Evolutionary conservation across 2,888 invertebrate genomes (phyloP).

Genomic region (Ceriagrion tenellum): DNA sequence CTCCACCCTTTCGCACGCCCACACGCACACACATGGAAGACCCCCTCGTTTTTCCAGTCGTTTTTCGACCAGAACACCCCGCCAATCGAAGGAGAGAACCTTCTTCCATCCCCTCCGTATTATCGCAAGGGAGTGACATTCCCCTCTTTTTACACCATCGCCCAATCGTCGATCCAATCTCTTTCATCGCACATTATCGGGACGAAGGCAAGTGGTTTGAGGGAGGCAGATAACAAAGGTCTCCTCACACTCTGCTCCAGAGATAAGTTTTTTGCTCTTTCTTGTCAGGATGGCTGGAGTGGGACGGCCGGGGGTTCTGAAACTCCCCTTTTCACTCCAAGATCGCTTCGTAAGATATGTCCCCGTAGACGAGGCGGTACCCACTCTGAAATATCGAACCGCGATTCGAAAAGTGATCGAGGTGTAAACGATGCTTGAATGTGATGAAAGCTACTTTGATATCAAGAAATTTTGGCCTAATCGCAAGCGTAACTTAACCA

Average conservation of each 20-base stretch:
- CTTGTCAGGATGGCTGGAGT: background rate
- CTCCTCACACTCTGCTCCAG: background rate
- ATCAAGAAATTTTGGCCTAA: no score
- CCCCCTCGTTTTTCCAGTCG: no score
- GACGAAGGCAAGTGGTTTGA: background rate
- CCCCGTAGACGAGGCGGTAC: background rate
- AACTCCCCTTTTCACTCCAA: background rate
- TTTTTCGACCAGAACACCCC: background rate
- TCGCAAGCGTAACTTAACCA: no score
- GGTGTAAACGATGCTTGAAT: no score
- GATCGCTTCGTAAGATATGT: background rate
- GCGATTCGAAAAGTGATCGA: no score
- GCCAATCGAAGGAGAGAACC: background rate
- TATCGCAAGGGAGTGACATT: background rate
- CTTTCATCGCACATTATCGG: constrained; percentile 19
- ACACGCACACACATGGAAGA: background rate
- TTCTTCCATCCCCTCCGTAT: background rate
- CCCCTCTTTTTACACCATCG: background rate
- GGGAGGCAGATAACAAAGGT: background rate
- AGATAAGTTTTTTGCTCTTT: background rate
- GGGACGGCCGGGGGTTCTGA: background rate
- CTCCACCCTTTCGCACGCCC: background rate
- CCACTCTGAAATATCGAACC: no score
- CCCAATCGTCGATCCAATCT: background rate
- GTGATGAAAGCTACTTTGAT: no score